Conservation (phyloP, 1,140 invertebrate species). For the Oedothorax gibbosus region DNA sequence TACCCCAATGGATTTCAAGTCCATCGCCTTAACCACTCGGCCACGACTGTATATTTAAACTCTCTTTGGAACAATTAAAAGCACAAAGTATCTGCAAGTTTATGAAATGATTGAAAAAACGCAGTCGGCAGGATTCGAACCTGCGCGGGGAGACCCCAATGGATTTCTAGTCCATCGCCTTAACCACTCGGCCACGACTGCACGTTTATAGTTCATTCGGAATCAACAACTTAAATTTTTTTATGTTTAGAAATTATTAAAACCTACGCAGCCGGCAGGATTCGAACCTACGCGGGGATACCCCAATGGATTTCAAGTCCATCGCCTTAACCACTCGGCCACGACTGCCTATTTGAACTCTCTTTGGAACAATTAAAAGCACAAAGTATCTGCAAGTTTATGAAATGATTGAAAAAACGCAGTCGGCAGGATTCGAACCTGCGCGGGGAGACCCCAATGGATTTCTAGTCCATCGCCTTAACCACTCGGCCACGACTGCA, state of each 20-base stretch:
- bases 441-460: conserved; percentile 62
- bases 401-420: no score
- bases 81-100: no score
- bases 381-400: no score
- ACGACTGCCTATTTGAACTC: no score
- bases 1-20: conserved; percentile 72
- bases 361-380: no score
- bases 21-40: conserved; percentile 72
- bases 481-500: conserved; percentile 67
- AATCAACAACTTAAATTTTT: no score
- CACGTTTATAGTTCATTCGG: no score
- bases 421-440: conserved; percentile 27
- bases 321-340: conserved; percentile 67
- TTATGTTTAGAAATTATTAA: no score
- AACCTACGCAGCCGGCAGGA: conserved; percentile 56
- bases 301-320: conserved; percentile 64
- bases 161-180: conserved; percentile 64
- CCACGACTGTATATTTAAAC: no score
- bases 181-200: conserved; percentile 67
- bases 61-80: no score
- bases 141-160: conserved; percentile 62
- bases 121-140: conserved; percentile 19
- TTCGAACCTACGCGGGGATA: conserved; percentile 61
- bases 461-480: conserved; percentile 64
- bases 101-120: no score